Evolutionary conservation across 2,797 vertebrate genomes (phyloP).

Genomic region (Neosilurus mollespiculum): DNA sequence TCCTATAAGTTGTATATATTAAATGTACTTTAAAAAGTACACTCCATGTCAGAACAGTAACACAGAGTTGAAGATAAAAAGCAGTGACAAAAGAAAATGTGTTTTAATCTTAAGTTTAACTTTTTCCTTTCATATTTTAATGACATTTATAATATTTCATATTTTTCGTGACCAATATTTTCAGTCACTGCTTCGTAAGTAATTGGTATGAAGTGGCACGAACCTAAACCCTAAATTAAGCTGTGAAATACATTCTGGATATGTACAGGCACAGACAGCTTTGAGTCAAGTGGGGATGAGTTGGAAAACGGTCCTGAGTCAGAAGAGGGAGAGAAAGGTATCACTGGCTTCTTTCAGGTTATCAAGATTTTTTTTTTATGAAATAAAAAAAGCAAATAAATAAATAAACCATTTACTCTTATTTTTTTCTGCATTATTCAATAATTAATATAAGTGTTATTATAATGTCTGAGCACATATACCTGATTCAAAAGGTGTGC

Average conservation of each 20-base stretch:
- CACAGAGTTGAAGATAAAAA: too few relatives aligned
- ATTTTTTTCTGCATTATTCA: background rate
- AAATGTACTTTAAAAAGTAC: background rate
- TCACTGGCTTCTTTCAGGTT: background rate
- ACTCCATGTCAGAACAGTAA: too few relatives aligned
- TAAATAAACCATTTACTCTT: too few relatives aligned
- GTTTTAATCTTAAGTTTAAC: too few relatives aligned
- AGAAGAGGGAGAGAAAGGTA: conserved; percentile 61
- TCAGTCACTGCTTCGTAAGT: too few relatives aligned
- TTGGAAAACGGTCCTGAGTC: conserved; percentile 62
- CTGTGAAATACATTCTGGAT: background rate
- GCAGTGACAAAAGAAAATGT: too few relatives aligned
- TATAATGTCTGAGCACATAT: background rate
- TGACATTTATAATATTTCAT: too few relatives aligned
- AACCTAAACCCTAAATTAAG: background rate
- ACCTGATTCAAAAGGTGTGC: background rate
- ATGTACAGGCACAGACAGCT: conserved; percentile 64
- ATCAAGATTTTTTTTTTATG: too few relatives aligned
- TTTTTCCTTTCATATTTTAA: too few relatives aligned
- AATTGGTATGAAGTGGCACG: background rate
- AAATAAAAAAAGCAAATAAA: too few relatives aligned
- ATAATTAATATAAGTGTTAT: background rate
- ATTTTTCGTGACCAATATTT: too few relatives aligned
- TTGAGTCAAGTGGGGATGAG: conserved; percentile 73
- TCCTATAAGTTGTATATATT: background rate